phyloP scores from a whole-genome alignment of 37 sponge, comb jelly and placozoan species.

The Sycon ciliatum region DNA sequence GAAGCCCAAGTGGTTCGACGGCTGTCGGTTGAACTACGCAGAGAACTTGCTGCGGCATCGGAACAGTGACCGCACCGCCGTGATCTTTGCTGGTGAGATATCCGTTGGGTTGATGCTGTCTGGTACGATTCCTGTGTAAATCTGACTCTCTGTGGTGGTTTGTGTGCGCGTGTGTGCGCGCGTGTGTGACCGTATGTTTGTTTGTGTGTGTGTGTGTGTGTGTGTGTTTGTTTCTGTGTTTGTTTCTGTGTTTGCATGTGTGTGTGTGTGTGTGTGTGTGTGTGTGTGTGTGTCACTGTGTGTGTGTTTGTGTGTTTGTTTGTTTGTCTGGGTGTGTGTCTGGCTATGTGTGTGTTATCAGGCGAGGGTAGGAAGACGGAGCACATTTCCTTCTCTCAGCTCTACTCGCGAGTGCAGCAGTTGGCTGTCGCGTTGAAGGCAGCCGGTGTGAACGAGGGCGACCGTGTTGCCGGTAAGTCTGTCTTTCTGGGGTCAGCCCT shows the following conservation, averaged over 20 bases:
- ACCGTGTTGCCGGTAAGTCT: constrained; percentile 68
- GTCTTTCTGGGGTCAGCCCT: neutral
- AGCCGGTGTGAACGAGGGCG: constrained; percentile 67
- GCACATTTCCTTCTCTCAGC: constrained; percentile 56
- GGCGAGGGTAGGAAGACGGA: constrained; percentile 71
- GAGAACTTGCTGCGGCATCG: constrained; percentile 74
- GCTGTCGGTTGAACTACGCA: constrained; percentile 84
- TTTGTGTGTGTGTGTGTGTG: too few relatives aligned
- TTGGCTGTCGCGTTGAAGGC: constrained; percentile 68
- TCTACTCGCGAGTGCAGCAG: constrained; percentile 45
- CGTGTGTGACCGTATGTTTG: too few relatives aligned
- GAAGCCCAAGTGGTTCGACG: constrained; percentile 94
- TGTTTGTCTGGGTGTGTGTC: too few relatives aligned
- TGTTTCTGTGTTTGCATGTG: too few relatives aligned
- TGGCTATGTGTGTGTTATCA: too few relatives aligned
- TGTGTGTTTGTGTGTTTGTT: too few relatives aligned
- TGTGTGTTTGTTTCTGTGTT: too few relatives aligned
- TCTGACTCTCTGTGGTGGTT: too few relatives aligned
- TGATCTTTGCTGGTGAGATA: constrained; percentile 57
- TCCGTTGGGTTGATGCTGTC: neutral
- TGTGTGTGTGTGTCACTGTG: too few relatives aligned
- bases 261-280: neutral
- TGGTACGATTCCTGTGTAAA: too few relatives aligned
- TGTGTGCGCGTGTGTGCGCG: neutral
- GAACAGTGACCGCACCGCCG: constrained; percentile 57